Base-by-base conservation (phyloP, 2,888 invertebrate genomes). In the Rotaria macrura region DNA sequence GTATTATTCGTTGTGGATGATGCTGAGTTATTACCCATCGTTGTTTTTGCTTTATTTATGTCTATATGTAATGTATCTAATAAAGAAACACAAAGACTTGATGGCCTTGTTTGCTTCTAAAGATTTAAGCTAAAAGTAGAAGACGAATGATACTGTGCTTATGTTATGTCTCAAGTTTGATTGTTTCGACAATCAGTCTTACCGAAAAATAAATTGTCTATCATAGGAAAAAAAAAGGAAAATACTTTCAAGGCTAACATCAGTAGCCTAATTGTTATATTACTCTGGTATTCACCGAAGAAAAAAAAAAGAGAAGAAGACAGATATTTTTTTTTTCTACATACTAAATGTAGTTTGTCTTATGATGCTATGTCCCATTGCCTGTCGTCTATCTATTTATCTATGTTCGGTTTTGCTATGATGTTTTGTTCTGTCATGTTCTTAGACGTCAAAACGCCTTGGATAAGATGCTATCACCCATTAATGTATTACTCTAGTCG, bases 351-450 rank as follows among this genome's bases (percentile, higher is more conserved):
- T 34, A 38, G 65, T 20, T 34, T 65, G 34, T 14, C 29, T 34
- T 5, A 38, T 65, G 20, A 14, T 25, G 65, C 34, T 20, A 2
- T 38, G 34, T 38, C 34, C 34, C 34, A 17, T 34, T 65, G 25
- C 34, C 34, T 65, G 34, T 65, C 34, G 34, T 34, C 65, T 65
- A 34, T 65, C 65, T 65, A 65, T 34, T 38, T 29, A 29, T 65
- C 65, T 65, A 65, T 38, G 38, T 65, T 65, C 20, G 6, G 65
- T 29, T 20, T 65, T 65, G 34, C 29, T 38, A 6, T n/a, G 55
- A 34, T 65, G 65, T 65, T 65, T 65, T 65, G 65, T 65, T 65
- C 65, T 65, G 34, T 65, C 65, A 65, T 65, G 65, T 65, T 65
- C 34, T 65, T 65, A 65, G 34, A 34, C 65, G 14, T 65, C 65